Base-by-base conservation (phyloP, 1,140 invertebrate species). In the Ephestia elutella region DNA sequence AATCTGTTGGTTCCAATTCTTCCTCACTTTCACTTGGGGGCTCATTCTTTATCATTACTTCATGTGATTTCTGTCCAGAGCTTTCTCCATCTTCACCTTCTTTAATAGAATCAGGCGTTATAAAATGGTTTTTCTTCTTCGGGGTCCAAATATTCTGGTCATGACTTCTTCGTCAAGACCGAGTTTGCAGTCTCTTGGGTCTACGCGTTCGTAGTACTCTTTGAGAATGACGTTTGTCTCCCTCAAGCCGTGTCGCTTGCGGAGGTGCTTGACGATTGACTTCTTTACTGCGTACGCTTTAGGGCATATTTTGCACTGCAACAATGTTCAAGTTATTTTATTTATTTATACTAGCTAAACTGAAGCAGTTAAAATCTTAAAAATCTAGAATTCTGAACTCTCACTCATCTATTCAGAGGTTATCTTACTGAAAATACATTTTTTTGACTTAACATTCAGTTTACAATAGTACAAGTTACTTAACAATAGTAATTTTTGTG, bases 301-400 rank as follows among this genome's bases (percentile, higher is more conserved):
- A 18, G 76, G 73, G 59, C 87, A 89, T 38, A 75, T 61, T 66
- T 82, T 79, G 63, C 87, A 89, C 87, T 89, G 70, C 15, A 76
- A 84, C 49, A 13, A 48, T 11, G 9, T 59, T 56, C 48, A 9
- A 35, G 32, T 11, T 35, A 35, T 4, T 35, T 13, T n/a, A n/a
- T n/a, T n/a, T n/a, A n/a, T n/a, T n/a, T n/a, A n/a, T n/a, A n/a
- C n/a, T n/a, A n/a, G n/a, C n/a, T n/a, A n/a, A n/a, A n/a, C n/a
- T n/a, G n/a, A n/a, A n/a, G 32, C 13, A 35, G 32, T 5, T 11
- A 35, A 35, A 35, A 11, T 13, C n/a, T n/a, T n/a, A n/a, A n/a
- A n/a, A n/a, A n/a, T n/a, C n/a, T n/a, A n/a, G n/a, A n/a, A n/a
- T n/a, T n/a, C n/a, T n/a, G n/a, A n/a, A n/a, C n/a, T n/a, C n/a